Conservation (phyloP, 2,113 vertebrate species). For the Rhynchomys soricoides region DNA sequence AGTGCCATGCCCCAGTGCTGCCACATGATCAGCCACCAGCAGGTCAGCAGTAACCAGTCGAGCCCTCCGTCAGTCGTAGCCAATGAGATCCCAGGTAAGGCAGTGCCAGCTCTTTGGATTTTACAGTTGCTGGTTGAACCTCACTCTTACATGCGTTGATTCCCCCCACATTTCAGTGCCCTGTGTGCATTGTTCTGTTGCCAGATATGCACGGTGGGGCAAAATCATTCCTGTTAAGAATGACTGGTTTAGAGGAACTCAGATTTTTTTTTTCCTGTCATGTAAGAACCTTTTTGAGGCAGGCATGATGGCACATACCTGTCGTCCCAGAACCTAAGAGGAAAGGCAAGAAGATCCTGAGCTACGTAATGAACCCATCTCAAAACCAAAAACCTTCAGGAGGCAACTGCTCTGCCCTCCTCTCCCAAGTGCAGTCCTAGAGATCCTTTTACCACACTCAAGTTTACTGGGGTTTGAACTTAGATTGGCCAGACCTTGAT, state of each 20-base stretch:
- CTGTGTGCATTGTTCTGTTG: neutral
- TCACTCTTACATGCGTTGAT: neutral
- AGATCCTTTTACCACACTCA: neutral
- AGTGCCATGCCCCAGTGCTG: conserved; percentile 97
- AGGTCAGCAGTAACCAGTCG: conserved; percentile 90
- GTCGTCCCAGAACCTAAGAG: neutral
- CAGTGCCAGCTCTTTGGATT: neutral
- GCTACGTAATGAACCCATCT: neutral
- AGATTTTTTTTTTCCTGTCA: conserved; percentile 12
- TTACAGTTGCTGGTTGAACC: neutral
- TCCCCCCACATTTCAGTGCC: neutral
- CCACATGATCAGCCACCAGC: conserved; percentile 97
- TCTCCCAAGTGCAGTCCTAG: neutral
- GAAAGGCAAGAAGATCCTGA: neutral
- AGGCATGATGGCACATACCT: neutral
- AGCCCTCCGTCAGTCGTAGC: conserved; percentile 96
- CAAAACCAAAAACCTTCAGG: neutral
- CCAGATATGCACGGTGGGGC: neutral
- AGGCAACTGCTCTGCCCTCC: neutral
- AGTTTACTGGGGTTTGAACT: neutral
- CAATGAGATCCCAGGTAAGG: conserved; percentile 98
- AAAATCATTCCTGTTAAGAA: neutral
- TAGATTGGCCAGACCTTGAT: neutral
- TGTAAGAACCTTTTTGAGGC: neutral
- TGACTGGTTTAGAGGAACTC: conserved; percentile 38